Conservation (phyloP, 64 coral and sea anemone genomes). For the Astreopora myriophthalma region DNA sequence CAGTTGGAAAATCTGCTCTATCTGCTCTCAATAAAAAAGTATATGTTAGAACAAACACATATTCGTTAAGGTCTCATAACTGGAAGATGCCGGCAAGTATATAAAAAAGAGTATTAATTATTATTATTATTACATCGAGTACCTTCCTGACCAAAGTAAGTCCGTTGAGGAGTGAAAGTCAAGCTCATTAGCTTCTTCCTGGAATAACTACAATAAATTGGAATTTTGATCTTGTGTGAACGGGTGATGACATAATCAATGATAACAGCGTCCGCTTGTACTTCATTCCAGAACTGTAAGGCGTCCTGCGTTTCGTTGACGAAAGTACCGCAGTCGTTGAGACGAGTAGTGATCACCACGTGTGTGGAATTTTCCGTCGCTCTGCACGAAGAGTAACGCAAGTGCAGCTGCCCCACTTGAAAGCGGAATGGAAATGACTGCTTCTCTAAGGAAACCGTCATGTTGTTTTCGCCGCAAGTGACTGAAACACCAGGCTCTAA, state of each 20-base stretch:
- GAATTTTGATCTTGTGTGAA: conserved; percentile 25
- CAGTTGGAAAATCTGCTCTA: too few relatives aligned
- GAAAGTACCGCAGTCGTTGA: conserved; percentile 53
- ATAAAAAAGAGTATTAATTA: neutral
- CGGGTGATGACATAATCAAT: conserved; percentile 42
- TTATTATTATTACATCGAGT: too few relatives aligned
- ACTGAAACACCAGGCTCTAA: conserved; percentile 57
- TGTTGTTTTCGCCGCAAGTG: conserved; percentile 19
- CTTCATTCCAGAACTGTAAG: conserved; percentile 31
- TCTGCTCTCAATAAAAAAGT: too few relatives aligned
- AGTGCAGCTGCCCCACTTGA: conserved; percentile 5
- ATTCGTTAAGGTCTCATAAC: neutral
- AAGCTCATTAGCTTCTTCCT: neutral
- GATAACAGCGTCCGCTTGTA: neutral
- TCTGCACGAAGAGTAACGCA: conserved; percentile 13
- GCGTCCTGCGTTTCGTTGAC: conserved; percentile 54
- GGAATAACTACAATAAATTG: conserved; percentile 70
- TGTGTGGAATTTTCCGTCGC: conserved; percentile 53
- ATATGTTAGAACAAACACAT: neutral
- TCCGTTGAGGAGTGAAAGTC: neutral
- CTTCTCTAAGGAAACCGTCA: conserved; percentile 37
- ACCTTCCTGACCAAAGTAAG: neutral
- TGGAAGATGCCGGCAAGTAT: neutral
- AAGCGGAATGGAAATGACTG: conserved; percentile 40
- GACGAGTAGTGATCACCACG: conserved; percentile 22